phyloP scores from a whole-genome alignment of 2,113 vertebrate species.

The Daphoenositta chrysoptera region DNA sequence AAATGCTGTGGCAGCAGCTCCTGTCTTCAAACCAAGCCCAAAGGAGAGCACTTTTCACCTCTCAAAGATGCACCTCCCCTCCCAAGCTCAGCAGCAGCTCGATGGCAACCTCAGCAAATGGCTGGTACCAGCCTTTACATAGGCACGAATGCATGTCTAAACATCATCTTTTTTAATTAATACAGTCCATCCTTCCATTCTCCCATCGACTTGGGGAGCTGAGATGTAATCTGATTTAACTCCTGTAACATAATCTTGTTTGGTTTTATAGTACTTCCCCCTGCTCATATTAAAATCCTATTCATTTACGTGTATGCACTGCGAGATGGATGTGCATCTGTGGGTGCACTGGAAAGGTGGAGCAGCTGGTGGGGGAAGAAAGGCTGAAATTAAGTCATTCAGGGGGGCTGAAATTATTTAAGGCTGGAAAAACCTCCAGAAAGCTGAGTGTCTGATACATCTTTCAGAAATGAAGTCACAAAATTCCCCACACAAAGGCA shows the following conservation, averaged over 20 bases:
- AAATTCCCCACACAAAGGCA: neutral
- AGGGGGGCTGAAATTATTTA: neutral
- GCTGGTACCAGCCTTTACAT: neutral
- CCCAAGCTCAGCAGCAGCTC: neutral
- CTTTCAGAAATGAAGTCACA: neutral
- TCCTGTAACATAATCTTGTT: slow-evolving; percentile 70
- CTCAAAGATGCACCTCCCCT: neutral
- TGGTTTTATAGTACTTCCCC: slow-evolving; percentile 63
- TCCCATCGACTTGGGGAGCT: slow-evolving; percentile 45
- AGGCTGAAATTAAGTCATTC: neutral
- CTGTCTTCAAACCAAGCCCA: neutral
- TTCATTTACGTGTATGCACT: slow-evolving; percentile 64
- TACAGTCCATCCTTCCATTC: slow-evolving; percentile 2
- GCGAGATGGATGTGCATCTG: slow-evolving; percentile 43
- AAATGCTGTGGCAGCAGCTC: neutral
- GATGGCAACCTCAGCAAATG: neutral
- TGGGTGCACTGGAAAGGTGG: slow-evolving; percentile 27
- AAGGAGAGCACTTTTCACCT: neutral
- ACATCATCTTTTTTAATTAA: slow-evolving; percentile 38
- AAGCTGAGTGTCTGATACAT: neutral
- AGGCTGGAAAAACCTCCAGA: neutral
- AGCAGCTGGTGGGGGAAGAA: slow-evolving; percentile 22
- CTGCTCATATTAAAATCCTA: slow-evolving; percentile 73
- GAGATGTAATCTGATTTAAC: slow-evolving; percentile 66
- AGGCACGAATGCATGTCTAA: neutral